Evolutionary conservation across 1,140 invertebrate genomes (phyloP).

Genomic region (Drosophila dunni): DNA sequence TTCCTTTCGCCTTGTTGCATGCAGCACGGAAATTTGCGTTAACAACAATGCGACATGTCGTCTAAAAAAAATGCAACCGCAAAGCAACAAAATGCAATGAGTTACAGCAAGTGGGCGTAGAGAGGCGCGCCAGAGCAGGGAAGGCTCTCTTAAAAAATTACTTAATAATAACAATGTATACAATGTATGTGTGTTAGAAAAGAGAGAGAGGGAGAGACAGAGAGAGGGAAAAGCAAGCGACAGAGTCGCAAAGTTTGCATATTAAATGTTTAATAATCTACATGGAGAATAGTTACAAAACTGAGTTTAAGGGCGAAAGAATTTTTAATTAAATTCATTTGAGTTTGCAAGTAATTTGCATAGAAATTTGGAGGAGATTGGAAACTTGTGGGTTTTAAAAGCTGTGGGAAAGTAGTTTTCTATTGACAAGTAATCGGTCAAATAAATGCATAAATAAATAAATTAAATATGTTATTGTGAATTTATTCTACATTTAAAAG

Average conservation of each 20-base stretch:
- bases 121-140: background rate
- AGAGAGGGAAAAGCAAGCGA: background rate
- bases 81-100: conserved; percentile 49
- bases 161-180: conserved; percentile 71
- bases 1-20: conserved; percentile 64
- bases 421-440: no score
- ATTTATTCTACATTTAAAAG: no score
- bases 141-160: conserved; percentile 51
- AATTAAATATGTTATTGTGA: no score
- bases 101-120: background rate
- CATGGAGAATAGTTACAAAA: conserved; percentile 21
- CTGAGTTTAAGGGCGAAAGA: conserved; percentile 6
- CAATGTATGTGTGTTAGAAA: conserved; percentile 37
- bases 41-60: conserved; percentile 71
- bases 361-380: background rate
- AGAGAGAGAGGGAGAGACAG: background rate
- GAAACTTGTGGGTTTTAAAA: background rate
- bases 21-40: conserved; percentile 68
- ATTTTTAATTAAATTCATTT: conserved; percentile 30
- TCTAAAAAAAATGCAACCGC: conserved; percentile 32
- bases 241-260: conserved; percentile 27
- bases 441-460: no score
- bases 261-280: conserved; percentile 48
- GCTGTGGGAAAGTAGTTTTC: no score
- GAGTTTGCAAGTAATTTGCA: conserved; percentile 2